Evolutionary conservation across 2,888 invertebrate species (phyloP).

Genomic region (Ganaspis brasiliensis): DNA sequence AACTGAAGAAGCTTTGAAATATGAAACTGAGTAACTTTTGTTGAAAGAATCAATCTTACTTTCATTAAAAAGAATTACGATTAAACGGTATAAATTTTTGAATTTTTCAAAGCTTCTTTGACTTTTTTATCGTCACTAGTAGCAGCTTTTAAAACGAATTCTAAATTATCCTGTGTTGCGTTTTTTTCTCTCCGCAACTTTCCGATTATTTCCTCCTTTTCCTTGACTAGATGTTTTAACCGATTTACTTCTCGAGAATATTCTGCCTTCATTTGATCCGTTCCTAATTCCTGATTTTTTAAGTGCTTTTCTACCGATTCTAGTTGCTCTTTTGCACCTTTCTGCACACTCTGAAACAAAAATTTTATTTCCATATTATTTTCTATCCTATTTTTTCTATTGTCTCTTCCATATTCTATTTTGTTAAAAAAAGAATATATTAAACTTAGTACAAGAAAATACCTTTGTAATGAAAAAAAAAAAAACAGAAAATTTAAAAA

Average conservation of each 20-base stretch:
- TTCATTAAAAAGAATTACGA: neutral
- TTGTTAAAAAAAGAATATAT: neutral
- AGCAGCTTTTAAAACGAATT: conserved; percentile 72
- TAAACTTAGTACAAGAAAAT: too few relatives aligned
- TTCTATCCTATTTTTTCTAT: too few relatives aligned
- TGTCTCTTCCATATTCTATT: too few relatives aligned
- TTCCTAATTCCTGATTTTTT: conserved; percentile 80
- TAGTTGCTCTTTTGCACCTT: conserved; percentile 82
- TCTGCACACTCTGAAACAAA: conserved; percentile 81
- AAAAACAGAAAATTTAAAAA: too few relatives aligned
- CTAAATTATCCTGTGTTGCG: conserved; percentile 72
- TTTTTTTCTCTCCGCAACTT: conserved; percentile 76
- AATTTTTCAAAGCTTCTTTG: conserved; percentile 69
- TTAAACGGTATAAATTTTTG: conserved; percentile 66
- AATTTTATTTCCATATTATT: conserved; percentile 36
- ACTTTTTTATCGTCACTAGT: conserved; percentile 70
- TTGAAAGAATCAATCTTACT: neutral
- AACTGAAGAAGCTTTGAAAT: neutral
- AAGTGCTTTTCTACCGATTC: conserved; percentile 82
- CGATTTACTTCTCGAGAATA: conserved; percentile 81
- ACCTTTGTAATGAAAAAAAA: too few relatives aligned
- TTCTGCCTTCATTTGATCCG: conserved; percentile 81
- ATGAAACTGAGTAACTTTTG: neutral
- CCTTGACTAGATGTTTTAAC: conserved; percentile 80
- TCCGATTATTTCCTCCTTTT: conserved; percentile 80